Evolutionary conservation across 2,113 vertebrate genomes (phyloP).

Genomic region (Varanus komodoensis): DNA sequence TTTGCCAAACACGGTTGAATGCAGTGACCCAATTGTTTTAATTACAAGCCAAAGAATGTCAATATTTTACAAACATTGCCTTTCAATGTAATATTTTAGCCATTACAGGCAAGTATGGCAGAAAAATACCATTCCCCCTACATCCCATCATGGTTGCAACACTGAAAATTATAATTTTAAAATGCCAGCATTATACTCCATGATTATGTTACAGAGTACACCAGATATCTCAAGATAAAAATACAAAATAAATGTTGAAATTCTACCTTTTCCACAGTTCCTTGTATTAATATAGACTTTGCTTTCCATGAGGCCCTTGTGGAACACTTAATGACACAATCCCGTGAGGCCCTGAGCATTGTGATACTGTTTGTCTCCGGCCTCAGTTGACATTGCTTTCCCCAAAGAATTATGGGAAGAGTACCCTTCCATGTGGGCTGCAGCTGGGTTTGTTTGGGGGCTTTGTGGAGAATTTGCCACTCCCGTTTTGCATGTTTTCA

Average conservation of each 20-base stretch:
- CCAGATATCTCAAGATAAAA: constrained; percentile 63
- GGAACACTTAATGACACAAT: background rate
- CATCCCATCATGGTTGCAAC: constrained; percentile 56
- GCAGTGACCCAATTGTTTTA: constrained; percentile 31
- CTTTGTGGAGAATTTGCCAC: background rate
- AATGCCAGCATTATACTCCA: constrained; percentile 65
- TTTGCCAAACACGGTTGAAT: constrained; percentile 13
- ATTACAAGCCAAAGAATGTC: constrained; percentile 44
- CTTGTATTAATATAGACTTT: constrained; percentile 50
- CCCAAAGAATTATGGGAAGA: background rate
- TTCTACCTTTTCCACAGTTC: constrained; percentile 47
- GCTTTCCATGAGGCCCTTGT: constrained; percentile 48
- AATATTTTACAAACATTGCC: constrained; percentile 62
- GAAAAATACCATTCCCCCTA: constrained; percentile 56
- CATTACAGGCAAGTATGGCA: constrained; percentile 76
- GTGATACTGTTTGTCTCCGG: background rate
- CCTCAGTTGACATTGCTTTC: background rate
- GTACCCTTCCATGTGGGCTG: background rate
- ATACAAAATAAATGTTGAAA: constrained; percentile 58
- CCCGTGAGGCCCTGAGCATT: background rate
- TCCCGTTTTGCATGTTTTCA: constrained; percentile 22
- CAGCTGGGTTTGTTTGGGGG: background rate
- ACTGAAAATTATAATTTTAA: constrained; percentile 65
- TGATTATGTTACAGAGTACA: constrained; percentile 65
- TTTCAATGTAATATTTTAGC: constrained; percentile 79